These are phyloP conservation scores for Agrotis segetum DNA, from an alignment of 2,888 invertebrate species.

Conservation along the genomic window DNA sequence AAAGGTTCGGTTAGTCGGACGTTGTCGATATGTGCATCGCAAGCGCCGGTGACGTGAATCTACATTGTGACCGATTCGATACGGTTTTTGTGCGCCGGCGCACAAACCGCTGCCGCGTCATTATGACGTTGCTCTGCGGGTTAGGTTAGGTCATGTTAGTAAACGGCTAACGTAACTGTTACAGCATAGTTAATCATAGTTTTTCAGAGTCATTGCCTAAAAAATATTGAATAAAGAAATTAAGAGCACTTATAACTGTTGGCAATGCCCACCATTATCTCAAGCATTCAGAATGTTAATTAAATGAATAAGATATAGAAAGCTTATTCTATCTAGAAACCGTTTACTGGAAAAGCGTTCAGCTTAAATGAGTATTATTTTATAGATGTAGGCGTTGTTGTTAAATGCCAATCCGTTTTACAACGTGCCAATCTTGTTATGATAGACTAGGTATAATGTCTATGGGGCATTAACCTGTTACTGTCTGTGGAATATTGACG, in stretches of 20 bases:
- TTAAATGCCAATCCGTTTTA: slow-evolving; percentile 54
- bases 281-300: background rate
- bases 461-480: slow-evolving; percentile 69
- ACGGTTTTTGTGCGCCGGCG: slow-evolving; percentile 80
- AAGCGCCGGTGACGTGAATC: slow-evolving; percentile 67
- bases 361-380: slow-evolving; percentile 23
- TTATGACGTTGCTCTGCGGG: slow-evolving; percentile 74
- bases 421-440: slow-evolving; percentile 70
- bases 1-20: slow-evolving; percentile 52
- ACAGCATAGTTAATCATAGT: slow-evolving; percentile 29
- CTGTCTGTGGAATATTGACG: slow-evolving; percentile 74
- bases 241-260: background rate
- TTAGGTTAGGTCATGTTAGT: slow-evolving; percentile 78
- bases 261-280: background rate
- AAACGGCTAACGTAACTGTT: slow-evolving; percentile 61
- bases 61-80: slow-evolving; percentile 83
- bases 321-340: background rate
- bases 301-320: background rate
- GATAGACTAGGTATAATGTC: slow-evolving; percentile 66
- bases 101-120: slow-evolving; percentile 69
- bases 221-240: background rate
- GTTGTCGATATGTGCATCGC: slow-evolving; percentile 67
- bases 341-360: slow-evolving; percentile 18
- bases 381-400: slow-evolving; percentile 23
- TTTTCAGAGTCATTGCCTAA: slow-evolving; percentile 10